Percentiles rank a stretch among this genome's conserved stretches.
Evolutionary conservation across 2,888 invertebrate genomes (phyloP).

Genomic region (Oligia latruncula): DNA sequence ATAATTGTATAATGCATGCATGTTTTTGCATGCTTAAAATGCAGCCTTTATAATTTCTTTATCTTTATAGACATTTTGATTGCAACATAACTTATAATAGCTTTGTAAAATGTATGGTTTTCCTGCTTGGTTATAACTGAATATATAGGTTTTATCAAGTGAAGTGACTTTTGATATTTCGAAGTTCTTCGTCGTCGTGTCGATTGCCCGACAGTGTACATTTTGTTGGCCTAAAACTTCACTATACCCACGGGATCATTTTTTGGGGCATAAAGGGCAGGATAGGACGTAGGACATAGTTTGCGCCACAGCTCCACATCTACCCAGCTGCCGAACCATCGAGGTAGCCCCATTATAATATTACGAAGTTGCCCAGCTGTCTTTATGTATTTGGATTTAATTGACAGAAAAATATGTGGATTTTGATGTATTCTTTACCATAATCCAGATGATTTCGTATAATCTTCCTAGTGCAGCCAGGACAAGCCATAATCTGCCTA

Average conservation of each 20-base stretch:
- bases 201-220: too few species aligned
- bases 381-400: not conserved
- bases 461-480: not conserved
- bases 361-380: not conserved
- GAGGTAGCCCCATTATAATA: too few species aligned
- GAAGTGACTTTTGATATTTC: not conserved
- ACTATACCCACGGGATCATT: too few species aligned
- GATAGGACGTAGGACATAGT: too few species aligned
- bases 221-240: too few species aligned
- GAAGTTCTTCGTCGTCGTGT: not conserved
- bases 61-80: constrained; percentile 35
- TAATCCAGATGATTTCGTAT: not conserved
- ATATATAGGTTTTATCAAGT: constrained; percentile 1
- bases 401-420: not conserved
- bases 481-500: not conserved
- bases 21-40: constrained; percentile 13
- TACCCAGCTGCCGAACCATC: too few species aligned
- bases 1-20: constrained; percentile 19
- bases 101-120: constrained; percentile 14
- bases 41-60: constrained; percentile 30
- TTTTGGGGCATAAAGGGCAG: too few species aligned
- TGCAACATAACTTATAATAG: not conserved
- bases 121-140: constrained; percentile 6
- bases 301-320: too few species aligned
- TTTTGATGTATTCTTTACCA: not conserved